Evolutionary conservation across 35 echinoderm and acorn worm genomes (phyloP), one percentile per base, ranked within the genome.

Genomic region (Stichopus chloronotus): DNA sequence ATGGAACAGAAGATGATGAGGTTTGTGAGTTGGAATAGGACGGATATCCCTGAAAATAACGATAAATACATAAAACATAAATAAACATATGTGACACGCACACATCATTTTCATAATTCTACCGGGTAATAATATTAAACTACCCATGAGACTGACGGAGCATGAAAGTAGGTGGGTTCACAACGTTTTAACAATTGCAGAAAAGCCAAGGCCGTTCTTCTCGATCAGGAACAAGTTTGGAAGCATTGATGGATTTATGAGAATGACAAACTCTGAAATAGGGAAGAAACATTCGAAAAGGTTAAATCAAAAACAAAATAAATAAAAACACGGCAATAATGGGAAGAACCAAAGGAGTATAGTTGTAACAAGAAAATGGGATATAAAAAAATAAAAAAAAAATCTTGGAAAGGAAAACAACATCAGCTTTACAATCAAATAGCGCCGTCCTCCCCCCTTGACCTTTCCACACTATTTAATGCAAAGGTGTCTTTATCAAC

Each of bases 161-260:
- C 17, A 21, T 16, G 69, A 74, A 74, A 19, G 69, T 74, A 74
- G 69, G 69, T 74, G 69, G 69, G 69, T 74, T 74, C 69, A 74
- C 19, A 74, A 19, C 69, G 7, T 74, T 43, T 43, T 7, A 74
- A 74, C 22, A 21, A 61, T 74, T 74, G 22, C 69, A 74, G 59
- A 61, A 61, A 8, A 61, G 59, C 8, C 14, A 61, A 10, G 8
- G 59, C 14, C 14, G 59, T 61, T 10, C 14, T 61, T 61, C 59
- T 43, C 8, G 59, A 61, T 61, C 59, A 10, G 59, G 59, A 61
- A 61, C 8, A 21, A 74, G 69, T n/a, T 43, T 43, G 30, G 30
- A 43, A 43, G 30, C 30, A 43, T 43, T 4, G 69, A 74, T 74
- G 69, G 69, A n/a, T 63, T 72, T 74, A 20, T 14, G 19, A 14